A percentile compares a stretch with the other conserved stretches of the same genome.
These are phyloP conservation scores for Neolamprologus brichardi DNA, from an alignment of 2,113 vertebrate genomes.

Conservation along the genomic window DNA sequence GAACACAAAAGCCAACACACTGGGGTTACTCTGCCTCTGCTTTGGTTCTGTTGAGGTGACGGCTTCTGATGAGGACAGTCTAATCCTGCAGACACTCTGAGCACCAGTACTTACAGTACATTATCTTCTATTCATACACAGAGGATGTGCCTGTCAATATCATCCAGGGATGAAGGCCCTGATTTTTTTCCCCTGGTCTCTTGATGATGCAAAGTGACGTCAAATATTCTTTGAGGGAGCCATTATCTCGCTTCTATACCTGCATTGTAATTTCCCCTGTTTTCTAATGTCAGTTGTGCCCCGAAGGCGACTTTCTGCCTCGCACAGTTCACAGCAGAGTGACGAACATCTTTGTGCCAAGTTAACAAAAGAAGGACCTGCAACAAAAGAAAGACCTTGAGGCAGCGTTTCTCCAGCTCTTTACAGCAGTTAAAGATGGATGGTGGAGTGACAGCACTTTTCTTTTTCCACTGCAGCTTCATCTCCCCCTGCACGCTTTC, in stretches of 20 bases:
- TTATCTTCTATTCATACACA: neutral
- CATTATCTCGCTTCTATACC: neutral
- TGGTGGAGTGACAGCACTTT: slow-evolving; percentile 19
- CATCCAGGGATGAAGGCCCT: neutral
- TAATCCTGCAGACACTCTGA: neutral
- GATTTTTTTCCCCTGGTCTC: fast-evolving
- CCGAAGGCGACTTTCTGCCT: neutral
- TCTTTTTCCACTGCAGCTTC: neutral
- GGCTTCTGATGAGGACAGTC: neutral
- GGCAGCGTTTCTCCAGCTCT: slow-evolving; percentile 15
- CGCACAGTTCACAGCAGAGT: neutral
- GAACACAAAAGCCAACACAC: neutral
- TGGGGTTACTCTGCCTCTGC: neutral
- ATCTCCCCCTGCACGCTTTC: neutral
- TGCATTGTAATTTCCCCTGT: neutral
- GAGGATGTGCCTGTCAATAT: neutral
- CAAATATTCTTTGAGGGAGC: neutral
- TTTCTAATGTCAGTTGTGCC: slow-evolving; percentile 13
- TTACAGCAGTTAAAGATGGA: neutral
- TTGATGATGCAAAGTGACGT: neutral
- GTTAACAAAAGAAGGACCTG: slow-evolving; percentile 33
- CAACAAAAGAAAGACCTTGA: slow-evolving; percentile 39
- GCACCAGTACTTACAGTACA: neutral
- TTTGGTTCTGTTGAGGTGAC: neutral
- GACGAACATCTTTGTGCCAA: slow-evolving; percentile 35